Base-by-base conservation (phyloP, 2,797 vertebrate genomes). In the Sorex maritimensis region DNA sequence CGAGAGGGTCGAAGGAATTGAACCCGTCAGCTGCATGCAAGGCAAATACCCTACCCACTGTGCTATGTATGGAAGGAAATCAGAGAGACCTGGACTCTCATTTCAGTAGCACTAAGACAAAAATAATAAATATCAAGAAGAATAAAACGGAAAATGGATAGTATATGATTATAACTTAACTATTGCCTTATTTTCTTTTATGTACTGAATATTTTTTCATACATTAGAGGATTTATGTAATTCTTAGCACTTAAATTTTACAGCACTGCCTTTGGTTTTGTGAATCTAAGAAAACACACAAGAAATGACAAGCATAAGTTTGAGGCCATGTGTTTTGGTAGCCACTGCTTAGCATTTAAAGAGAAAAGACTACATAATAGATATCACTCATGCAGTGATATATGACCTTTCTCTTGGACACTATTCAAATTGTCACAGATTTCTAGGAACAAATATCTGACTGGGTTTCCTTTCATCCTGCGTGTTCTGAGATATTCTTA, bases 81-180 rank as follows among this genome's bases (percentile, higher is more conserved):
- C 34, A 85, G 65, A 34, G 65, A 34, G 49, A 90, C 3, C 0
- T 1, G 86, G 49, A 38, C 71, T 30, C 34, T 17, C 91, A 92
- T 19, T 91, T 88, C 12, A 92, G 0, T 44, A 97, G 63, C 82
- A 94, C 84, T 6, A 0, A 0, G 0, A 91, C 30, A 94, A 92
- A 96, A 96, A 90, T 49, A 88, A 81, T 5, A 23, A 26, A 82
- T 5, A 24, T 28, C 69, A 94, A 46, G 6, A 81, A 11, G 10
- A 73, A 65, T 0, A 52, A 8, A 67, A 74, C 69, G 4, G 26
- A 80, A 77, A 88, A 52, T 26, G 81, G 19, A 2, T 94, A 81
- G 92, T 73, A 72, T 75, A 90, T 46, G 14, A 49, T 77, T 23
- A 78, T 46, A 15, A 30, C 2, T 21, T 19, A 38, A 30, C 5